Conservation (phyloP, 2,113 vertebrate genomes). For the Grammomys surdaster region DNA sequence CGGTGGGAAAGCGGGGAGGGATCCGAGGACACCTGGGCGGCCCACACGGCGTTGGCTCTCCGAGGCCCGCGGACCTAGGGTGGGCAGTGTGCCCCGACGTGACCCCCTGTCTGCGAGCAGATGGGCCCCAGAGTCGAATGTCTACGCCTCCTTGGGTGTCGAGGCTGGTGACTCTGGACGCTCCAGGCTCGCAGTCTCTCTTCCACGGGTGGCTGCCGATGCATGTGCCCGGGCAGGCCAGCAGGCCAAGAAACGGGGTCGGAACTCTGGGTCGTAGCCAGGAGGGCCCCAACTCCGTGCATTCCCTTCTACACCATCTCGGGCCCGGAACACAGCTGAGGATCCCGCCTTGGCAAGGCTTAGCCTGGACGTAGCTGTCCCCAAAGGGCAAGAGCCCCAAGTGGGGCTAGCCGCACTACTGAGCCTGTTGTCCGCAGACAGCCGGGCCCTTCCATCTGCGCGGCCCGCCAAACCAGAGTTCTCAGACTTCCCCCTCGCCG, state of each 20-base stretch:
- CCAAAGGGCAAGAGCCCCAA: not conserved
- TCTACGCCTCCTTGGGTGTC: not conserved
- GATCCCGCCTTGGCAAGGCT: not conserved
- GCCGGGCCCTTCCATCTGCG: conserved; percentile 55
- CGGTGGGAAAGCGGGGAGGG: not conserved
- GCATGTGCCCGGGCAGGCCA: not conserved
- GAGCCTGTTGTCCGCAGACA: conserved; percentile 48
- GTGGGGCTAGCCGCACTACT: not conserved
- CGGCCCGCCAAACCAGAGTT: conserved; percentile 54
- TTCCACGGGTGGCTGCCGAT: not conserved
- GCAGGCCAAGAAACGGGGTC: not conserved
- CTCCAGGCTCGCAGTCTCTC: not conserved
- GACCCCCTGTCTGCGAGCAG: conserved; percentile 7
- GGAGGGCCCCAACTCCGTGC: not conserved
- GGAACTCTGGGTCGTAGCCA: not conserved
- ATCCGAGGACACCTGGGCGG: not conserved
- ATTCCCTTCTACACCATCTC: too few relatives aligned
- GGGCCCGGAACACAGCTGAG: not conserved
- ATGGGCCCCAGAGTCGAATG: not conserved
- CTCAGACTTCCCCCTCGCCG: conserved; percentile 37
- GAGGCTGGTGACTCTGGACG: not conserved
- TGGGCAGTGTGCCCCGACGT: not conserved
- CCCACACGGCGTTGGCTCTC: not conserved
- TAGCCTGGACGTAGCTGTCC: not conserved
- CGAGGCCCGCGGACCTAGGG: not conserved